phyloP scores from a whole-genome alignment of 2,888 invertebrate species.

The Leucoma salicis region DNA sequence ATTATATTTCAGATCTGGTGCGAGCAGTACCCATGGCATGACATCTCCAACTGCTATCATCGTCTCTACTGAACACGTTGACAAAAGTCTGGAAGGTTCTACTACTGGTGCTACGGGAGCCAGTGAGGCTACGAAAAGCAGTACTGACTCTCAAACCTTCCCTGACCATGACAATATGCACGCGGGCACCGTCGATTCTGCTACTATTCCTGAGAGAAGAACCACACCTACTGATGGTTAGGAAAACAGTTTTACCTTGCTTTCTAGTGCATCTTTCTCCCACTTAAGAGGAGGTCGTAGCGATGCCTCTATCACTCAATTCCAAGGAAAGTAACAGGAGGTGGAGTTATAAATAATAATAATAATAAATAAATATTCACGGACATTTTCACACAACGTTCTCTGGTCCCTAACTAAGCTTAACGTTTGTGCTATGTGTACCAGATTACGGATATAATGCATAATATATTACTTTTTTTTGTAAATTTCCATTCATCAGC shows the following conservation, averaged over 20 bases:
- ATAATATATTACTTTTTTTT: no score
- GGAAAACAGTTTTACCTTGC: neutral
- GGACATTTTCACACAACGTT: no score
- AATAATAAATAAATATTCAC: no score
- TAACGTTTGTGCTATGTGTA: no score
- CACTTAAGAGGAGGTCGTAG: no score
- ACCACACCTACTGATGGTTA: slow-evolving; percentile 71
- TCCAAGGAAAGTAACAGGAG: no score
- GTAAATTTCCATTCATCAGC: no score
- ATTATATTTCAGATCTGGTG: slow-evolving; percentile 54
- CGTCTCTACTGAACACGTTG: slow-evolving; percentile 56
- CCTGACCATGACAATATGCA: slow-evolving; percentile 73
- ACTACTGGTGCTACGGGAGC: slow-evolving; percentile 43
- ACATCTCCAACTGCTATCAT: slow-evolving; percentile 56
- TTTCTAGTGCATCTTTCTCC: no score
- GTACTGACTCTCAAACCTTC: slow-evolving; percentile 44
- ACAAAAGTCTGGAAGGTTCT: slow-evolving; percentile 50
- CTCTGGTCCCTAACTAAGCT: no score
- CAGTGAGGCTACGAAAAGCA: slow-evolving; percentile 32
- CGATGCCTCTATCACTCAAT: no score
- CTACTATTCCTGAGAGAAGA: slow-evolving; percentile 51
- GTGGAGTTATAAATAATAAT: no score
- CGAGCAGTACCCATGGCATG: slow-evolving; percentile 67
- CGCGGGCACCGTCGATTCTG: slow-evolving; percentile 57
- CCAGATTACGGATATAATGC: no score